These are phyloP conservation scores for Pseudoatta argentina DNA, from an alignment of 1,140 invertebrate genomes.

Conservation along the genomic window DNA sequence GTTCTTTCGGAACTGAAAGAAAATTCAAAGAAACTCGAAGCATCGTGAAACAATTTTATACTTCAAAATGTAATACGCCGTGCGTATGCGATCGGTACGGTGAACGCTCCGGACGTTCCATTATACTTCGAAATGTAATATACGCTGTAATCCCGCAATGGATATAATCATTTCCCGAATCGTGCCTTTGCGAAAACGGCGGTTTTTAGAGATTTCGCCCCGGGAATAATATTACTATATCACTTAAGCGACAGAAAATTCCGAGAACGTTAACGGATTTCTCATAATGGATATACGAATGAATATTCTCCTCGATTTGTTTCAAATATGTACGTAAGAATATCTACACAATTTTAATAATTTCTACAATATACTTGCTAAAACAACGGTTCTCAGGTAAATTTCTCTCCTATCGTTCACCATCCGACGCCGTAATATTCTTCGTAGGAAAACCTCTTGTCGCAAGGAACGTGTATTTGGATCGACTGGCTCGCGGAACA, in stretches of 20 bases:
- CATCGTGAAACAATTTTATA: conserved; percentile 38
- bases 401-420: conserved; percentile 30
- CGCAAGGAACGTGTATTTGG: conserved; percentile 45
- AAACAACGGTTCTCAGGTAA: conserved; percentile 11
- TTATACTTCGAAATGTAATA: conserved; percentile 62
- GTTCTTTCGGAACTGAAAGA: conserved; percentile 18
- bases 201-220: not conserved
- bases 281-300: not conserved
- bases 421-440: conserved; percentile 26
- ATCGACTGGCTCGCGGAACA: conserved; percentile 65
- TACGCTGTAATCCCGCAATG: conserved; percentile 31
- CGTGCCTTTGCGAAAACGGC: not conserved
- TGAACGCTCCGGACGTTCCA: conserved; percentile 39
- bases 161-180: conserved; percentile 14
- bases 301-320: not conserved
- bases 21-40: conserved; percentile 32
- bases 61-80: conserved; percentile 45
- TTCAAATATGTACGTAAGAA: not conserved
- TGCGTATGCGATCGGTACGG: conserved; percentile 19
- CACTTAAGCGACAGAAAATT: not conserved
- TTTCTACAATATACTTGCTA: not conserved
- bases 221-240: conserved; percentile 5
- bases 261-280: not conserved
- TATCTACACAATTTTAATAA: not conserved
- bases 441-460: conserved; percentile 28